Percentiles rank a stretch among this genome's conserved stretches.
Evolutionary conservation across 2,113 vertebrate genomes (phyloP).

Genomic region (Sprattus sprattus): DNA sequence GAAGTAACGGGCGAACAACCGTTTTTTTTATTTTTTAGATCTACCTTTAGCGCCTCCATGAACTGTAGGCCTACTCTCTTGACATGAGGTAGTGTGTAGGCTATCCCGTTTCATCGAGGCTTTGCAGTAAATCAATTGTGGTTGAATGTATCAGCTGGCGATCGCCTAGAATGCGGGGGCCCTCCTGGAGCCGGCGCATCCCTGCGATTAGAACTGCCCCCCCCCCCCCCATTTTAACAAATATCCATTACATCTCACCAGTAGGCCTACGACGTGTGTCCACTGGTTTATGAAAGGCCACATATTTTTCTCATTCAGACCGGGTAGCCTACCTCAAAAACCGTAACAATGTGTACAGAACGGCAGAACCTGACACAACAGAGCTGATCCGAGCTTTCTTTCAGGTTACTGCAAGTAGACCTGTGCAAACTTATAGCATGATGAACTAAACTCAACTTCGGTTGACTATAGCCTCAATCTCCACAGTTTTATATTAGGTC

Average conservation of each 20-base stretch:
- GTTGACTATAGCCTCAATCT: too few species aligned
- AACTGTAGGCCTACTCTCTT: neutral
- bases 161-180: conserved; percentile 20
- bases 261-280: neutral
- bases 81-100: conserved; percentile 8
- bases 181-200: conserved; percentile 2
- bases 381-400: too few species aligned
- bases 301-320: neutral
- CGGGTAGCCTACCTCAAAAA: too few species aligned
- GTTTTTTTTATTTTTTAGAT: conserved; percentile 3
- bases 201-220: conserved; percentile 5
- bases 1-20: conserved; percentile 29
- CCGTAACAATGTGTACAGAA: too few species aligned
- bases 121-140: conserved; percentile 42
- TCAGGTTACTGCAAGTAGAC: too few species aligned
- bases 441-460: too few species aligned
- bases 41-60: conserved; percentile 22
- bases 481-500: too few species aligned
- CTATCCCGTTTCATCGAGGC: conserved; percentile 40
- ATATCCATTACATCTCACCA: neutral
- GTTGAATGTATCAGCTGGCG: conserved; percentile 11
- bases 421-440: too few species aligned
- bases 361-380: too few species aligned
- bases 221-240: neutral
- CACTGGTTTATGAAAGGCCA: neutral